These are phyloP conservation scores for Grapholita molesta DNA, from an alignment of 1,140 invertebrate species.

Conservation along the genomic window DNA sequence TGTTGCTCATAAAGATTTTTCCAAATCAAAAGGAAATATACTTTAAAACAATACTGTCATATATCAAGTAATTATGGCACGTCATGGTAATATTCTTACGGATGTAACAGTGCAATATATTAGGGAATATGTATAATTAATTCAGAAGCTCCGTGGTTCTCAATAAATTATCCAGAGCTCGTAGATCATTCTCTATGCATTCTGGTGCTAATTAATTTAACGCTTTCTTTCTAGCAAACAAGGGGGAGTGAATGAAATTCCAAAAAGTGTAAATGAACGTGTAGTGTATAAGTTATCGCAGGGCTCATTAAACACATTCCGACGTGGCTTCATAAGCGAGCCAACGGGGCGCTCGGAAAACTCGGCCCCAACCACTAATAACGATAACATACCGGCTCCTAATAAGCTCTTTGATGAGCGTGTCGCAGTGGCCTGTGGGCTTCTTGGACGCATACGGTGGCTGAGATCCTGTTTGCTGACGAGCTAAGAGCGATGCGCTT, in stretches of 20 bases:
- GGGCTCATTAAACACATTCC: slow-evolving; percentile 62
- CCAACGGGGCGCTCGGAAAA: neutral
- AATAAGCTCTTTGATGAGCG: slow-evolving; percentile 2
- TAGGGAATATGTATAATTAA: slow-evolving; percentile 16
- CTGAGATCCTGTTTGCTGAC: neutral
- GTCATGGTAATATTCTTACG: neutral
- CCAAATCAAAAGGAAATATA: too few species aligned
- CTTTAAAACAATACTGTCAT: neutral
- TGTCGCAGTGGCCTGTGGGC: neutral
- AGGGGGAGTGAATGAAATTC: slow-evolving; percentile 65
- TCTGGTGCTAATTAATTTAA: slow-evolving; percentile 68
- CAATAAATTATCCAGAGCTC: slow-evolving; percentile 48
- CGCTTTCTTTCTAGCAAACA: slow-evolving; percentile 55
- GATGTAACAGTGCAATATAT: slow-evolving; percentile 1
- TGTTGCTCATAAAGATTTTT: too few species aligned
- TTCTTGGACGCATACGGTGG: neutral
- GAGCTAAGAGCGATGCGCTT: neutral
- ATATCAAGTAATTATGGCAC: neutral
- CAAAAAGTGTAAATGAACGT: slow-evolving; percentile 63
- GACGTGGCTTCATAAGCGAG: slow-evolving; percentile 39
- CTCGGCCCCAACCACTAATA: neutral
- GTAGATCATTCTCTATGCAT: slow-evolving; percentile 54
- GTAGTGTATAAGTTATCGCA: slow-evolving; percentile 62
- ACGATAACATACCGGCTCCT: slow-evolving; percentile 7
- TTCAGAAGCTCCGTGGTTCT: neutral